Base-by-base conservation (phyloP, 2,888 invertebrate species). In the Bombylius major region DNA sequence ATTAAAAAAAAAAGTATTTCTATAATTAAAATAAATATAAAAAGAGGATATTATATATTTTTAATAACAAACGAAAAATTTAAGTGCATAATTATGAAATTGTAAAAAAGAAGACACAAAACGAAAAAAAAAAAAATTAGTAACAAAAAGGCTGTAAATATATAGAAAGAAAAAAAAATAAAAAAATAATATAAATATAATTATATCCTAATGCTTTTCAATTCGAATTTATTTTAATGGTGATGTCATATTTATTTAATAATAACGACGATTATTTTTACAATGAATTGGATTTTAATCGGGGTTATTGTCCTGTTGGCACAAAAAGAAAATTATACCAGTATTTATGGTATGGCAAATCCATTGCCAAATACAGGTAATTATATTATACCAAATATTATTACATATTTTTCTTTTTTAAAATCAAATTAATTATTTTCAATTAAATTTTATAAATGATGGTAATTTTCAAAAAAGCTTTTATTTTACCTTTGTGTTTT, bases 361-460 rank as follows among this genome's bases (percentile, higher is more conserved):
- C 73, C 73, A 62, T 68, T 73, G 59, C 74, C 73, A 56, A 65
- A 69, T 53, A 70, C 70, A 67, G 73, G 73, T 73, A 62, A 72
- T 66, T 65, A 23, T 23, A 72, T 66, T 65, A 23, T 23, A 1
- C 23, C 23, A 23, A 23, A 23, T 13, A 36, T 9, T 50, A 34
- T 39, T 55, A 13, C 36, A n/a, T 50, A 33, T 50, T 50, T 39
- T 5, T 50, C 39, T 42, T 36, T 39, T 39, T 13, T 46, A 32
- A 45, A 31, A 31, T 44, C 6, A 44, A 36, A 36, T 8, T 36
- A 8, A 36, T 36, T 36, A 36, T 36, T 36, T 36, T 36, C 36
- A 36, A 36, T 36, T 36, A 36, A 8, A 9, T 9, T 8, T 36
- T 36, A 4, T 3, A 36, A 8, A 36, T 9, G 9, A 9, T 36